Conservation (phyloP, 30 jellyfish, hydroid and myxozoan genomes). For the Haliclystus octoradiatus region DNA sequence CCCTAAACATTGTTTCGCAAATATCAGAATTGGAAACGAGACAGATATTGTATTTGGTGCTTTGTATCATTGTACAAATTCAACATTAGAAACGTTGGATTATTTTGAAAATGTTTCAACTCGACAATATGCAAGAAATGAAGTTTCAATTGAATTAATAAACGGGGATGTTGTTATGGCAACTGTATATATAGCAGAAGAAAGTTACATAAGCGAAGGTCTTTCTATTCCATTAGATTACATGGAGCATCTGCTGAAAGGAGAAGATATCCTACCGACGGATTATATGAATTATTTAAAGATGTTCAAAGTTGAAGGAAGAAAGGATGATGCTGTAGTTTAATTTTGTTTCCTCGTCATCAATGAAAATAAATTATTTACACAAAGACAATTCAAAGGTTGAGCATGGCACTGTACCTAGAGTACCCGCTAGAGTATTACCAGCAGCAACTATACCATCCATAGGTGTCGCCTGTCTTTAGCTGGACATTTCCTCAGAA, state of each 20-base stretch:
- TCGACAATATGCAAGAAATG: slow-evolving; percentile 27
- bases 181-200: slow-evolving; percentile 44
- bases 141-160: slow-evolving; percentile 6
- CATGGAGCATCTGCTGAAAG: slow-evolving; percentile 47
- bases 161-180: slow-evolving; percentile 22
- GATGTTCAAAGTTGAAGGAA: slow-evolving; percentile 19
- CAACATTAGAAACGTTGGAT: slow-evolving; percentile 21
- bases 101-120: slow-evolving; percentile 65
- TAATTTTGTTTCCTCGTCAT: too few species aligned
- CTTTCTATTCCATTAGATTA: slow-evolving; percentile 25
- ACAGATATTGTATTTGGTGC: slow-evolving; percentile 52
- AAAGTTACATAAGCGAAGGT: slow-evolving; percentile 7
- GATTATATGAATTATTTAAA: slow-evolving; percentile 28
- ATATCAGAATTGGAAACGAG: background rate
- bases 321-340: too few species aligned
- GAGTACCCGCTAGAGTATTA: too few species aligned
- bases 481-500: too few species aligned
- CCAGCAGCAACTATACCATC: too few species aligned
- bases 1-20: background rate
- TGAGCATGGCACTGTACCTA: too few species aligned
- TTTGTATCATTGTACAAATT: slow-evolving; percentile 32
- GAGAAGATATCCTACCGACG: slow-evolving; percentile 54
- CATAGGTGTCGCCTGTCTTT: too few species aligned
- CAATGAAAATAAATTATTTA: too few species aligned
- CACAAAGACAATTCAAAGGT: too few species aligned